These are phyloP conservation scores for Lordiphosa stackelbergi DNA, from an alignment of 1,140 invertebrate genomes.

Conservation along the genomic window DNA sequence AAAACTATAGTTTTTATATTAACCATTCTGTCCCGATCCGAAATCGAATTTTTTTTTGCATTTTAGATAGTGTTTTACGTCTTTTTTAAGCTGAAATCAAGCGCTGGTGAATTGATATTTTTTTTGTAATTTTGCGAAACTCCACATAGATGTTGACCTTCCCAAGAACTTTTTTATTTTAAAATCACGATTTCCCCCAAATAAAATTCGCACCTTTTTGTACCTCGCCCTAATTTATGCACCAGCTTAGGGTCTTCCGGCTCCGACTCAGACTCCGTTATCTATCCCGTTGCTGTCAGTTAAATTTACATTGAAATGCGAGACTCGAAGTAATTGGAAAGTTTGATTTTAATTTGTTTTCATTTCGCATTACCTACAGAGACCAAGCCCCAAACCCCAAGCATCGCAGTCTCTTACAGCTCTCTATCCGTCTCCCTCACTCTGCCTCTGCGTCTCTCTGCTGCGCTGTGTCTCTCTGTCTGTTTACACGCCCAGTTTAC, in stretches of 20 bases:
- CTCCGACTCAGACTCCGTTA: slow-evolving; percentile 1
- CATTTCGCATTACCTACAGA: slow-evolving; percentile 71
- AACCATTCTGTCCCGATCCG: no score
- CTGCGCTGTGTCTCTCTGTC: slow-evolving; percentile 21
- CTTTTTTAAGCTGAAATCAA: no score
- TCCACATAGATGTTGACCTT: no score
- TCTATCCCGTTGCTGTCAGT: slow-evolving; percentile 56
- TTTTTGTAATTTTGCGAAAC: no score
- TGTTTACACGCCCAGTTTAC: slow-evolving; percentile 72
- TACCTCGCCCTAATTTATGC: slow-evolving; percentile 38
- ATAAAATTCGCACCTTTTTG: no score
- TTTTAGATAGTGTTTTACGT: no score
- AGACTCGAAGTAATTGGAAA: slow-evolving; percentile 76
- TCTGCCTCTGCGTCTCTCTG: slow-evolving; percentile 12
- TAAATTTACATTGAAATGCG: slow-evolving; percentile 76
- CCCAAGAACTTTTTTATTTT: no score
- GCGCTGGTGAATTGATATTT: no score
- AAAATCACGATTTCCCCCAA: no score
- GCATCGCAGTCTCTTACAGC: slow-evolving; percentile 15
- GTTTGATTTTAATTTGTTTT: slow-evolving; percentile 77
- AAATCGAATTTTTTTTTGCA: no score
- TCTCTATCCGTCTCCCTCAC: slow-evolving; percentile 10
- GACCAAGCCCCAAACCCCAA: slow-evolving; percentile 13
- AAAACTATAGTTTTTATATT: no score
- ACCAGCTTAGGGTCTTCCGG: neutral